These are phyloP conservation scores for Noctua janthe DNA, from an alignment of 2,888 invertebrate genomes.

Conservation along the genomic window DNA sequence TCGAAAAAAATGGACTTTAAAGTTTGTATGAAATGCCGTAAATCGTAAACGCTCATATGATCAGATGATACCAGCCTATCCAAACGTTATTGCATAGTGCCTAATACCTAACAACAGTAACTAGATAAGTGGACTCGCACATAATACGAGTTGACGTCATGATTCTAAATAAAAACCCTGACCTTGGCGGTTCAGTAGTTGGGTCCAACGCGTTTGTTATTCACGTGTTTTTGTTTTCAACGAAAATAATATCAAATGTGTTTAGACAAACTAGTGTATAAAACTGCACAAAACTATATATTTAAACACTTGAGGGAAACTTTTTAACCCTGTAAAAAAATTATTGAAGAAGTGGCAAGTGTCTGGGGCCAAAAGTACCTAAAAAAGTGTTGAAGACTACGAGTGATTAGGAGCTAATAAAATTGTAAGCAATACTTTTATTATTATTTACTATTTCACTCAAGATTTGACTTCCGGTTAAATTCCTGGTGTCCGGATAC, in stretches of 20 bases:
- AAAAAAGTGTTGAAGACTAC: background rate
- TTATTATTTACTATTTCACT: background rate
- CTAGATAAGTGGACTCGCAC: background rate
- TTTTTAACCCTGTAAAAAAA: background rate
- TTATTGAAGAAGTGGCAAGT: background rate
- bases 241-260: background rate
- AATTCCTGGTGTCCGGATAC: background rate
- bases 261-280: background rate
- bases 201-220: background rate
- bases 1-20: too few species aligned
- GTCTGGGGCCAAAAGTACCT: background rate
- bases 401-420: background rate
- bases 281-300: background rate
- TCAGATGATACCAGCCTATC: background rate
- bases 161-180: constrained; percentile 2
- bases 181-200: constrained; percentile 16
- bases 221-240: background rate
- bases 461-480: background rate
- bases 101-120: background rate
- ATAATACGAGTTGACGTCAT: background rate
- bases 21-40: too few species aligned
- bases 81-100: background rate
- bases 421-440: background rate
- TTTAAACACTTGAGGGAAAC: background rate
- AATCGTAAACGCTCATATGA: background rate